Base-by-base conservation (phyloP, 2,888 invertebrate species). In the Agrilus mali region DNA sequence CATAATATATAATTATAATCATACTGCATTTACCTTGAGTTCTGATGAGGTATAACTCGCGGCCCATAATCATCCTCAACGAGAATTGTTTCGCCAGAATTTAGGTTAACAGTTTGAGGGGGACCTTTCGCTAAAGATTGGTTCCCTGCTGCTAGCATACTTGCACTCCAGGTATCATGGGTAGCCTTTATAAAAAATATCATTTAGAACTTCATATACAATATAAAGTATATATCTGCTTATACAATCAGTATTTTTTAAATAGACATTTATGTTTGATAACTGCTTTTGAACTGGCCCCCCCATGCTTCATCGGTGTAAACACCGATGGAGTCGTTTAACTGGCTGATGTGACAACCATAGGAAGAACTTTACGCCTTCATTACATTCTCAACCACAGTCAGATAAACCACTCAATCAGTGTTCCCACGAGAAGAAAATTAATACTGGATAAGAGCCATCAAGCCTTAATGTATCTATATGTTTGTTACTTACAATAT, bases 401-500 rank as follows among this genome's bases (percentile, higher is more conserved):
- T n/a, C n/a, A n/a, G n/a, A n/a, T n/a, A n/a, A n/a, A n/a, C n/a
- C n/a, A n/a, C n/a, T n/a, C n/a, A n/a, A n/a, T n/a, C n/a, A n/a
- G n/a, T n/a, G n/a, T n/a, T n/a, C n/a, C n/a, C n/a, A n/a, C n/a
- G n/a, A n/a, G n/a, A n/a, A n/a, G n/a, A n/a, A n/a, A n/a, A n/a
- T n/a, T n/a, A n/a, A n/a, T n/a, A n/a, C n/a, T n/a, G n/a, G n/a
- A n/a, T n/a, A n/a, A n/a, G n/a, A n/a, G n/a, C n/a, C n/a, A n/a
- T n/a, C n/a, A n/a, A n/a, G n/a, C n/a, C n/a, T n/a, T 36, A 17
- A 14, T 13, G 6, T 8, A 40, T 31, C 33, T 41, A 31, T 41
- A 37, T 20, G 22, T 35, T 14, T 41, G 20, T 20, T 50, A 61
- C 60, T 81, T 56, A 88, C 89, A 73, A 87, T 80, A 58, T 88